Base-by-base conservation (phyloP, 1,140 invertebrate species). In the Aphaenogaster rudis region DNA sequence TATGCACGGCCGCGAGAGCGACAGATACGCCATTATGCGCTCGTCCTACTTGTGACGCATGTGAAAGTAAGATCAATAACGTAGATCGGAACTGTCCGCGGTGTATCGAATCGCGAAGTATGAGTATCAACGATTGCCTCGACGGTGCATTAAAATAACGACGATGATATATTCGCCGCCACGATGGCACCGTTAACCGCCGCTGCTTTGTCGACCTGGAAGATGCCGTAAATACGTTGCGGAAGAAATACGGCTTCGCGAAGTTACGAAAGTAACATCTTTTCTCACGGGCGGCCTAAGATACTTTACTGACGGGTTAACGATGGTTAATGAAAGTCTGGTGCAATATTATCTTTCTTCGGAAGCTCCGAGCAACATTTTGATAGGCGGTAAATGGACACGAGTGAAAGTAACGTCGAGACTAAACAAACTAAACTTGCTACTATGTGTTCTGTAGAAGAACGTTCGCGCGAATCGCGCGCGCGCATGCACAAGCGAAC, bases 21-120 rank as follows among this genome's bases (percentile, higher is more conserved):
- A 82, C 36, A 48, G 11, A 72, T 28, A 54, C 39, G 59, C 17
- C 11, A 59, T n/a, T 7, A 11, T 59, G 9, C 39, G 66, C 42
- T 33, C 42, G 11, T 21, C 7, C 54, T 57, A 54, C 13, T 81
- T 54, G 39, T 11, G 36, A 11, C 33, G 15, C 21, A 17, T 9
- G 15, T 59, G 28, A 84, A 84, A 74, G 42, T 63, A 76, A 84
- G 42, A 63, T 59, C 48, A 54, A 84, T 84, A 63, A n/a, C 33
- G 50, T 7, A 42, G 42, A 39, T 84, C 69, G 36, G 11, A 72
- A 13, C 42, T 74, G 11, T 84, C n/a, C 13, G 28, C 45, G 42
- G 57, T 67, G 39, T 15, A 45, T 76, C 52, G 59, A 42, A 76
- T 3, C 28, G 11, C n/a, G 28, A 79, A 42, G 69, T n/a, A 57